Percentiles rank a stretch among this genome's conserved stretches.
Conservation (phyloP, 1,140 invertebrate genomes). For the Telenomus remus region DNA sequence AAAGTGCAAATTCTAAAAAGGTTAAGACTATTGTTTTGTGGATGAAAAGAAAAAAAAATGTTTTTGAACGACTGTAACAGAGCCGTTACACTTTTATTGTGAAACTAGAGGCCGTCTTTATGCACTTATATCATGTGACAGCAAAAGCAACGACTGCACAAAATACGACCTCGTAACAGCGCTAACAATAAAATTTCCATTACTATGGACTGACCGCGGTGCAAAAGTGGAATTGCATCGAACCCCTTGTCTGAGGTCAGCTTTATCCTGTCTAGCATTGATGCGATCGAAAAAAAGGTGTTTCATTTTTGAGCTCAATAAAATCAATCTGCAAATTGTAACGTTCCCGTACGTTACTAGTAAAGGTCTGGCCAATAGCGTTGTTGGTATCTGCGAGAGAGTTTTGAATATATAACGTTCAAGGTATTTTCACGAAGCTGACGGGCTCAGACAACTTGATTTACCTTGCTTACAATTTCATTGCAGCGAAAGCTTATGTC, state of each 20-base stretch:
- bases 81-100: conserved; percentile 2
- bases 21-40: too few relatives aligned
- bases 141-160: conserved; percentile 11
- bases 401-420: conserved; percentile 17
- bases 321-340: conserved; percentile 37
- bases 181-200: conserved; percentile 45
- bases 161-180: conserved; percentile 21
- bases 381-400: neutral
- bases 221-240: conserved; percentile 39
- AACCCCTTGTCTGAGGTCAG: conserved; percentile 33
- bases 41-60: too few relatives aligned
- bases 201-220: conserved; percentile 29
- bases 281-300: conserved; percentile 19
- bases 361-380: conserved; percentile 5
- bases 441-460: conserved; percentile 2
- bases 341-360: neutral
- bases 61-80: too few relatives aligned
- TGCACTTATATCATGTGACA: conserved; percentile 31
- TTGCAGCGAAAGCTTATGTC: neutral
- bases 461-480: conserved; percentile 9
- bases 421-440: conserved; percentile 19
- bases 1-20: too few relatives aligned
- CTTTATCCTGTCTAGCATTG: conserved; percentile 35
- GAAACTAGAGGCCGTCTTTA: conserved; percentile 17
- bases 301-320: conserved; percentile 11